Evolutionary conservation across 2,797 vertebrate genomes (phyloP).

Genomic region (Coregonus sp.): DNA sequence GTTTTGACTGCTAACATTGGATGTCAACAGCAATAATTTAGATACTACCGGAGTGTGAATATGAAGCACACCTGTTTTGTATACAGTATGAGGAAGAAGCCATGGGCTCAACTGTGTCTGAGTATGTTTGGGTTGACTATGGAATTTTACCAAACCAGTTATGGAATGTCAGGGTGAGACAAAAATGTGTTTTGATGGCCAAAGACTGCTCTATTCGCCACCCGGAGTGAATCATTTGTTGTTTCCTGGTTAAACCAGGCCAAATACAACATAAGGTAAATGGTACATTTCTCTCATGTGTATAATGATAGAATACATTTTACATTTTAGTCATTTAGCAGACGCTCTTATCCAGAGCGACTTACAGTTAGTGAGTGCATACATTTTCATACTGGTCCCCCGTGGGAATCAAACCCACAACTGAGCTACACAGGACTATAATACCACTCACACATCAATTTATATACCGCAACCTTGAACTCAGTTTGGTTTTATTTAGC

Average conservation of each 20-base stretch:
- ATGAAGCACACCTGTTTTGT: not conserved
- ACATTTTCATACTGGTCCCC: too few species aligned
- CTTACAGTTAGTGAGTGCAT: too few species aligned
- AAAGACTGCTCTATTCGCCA: too few species aligned
- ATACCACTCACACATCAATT: not conserved
- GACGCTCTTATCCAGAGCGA: too few species aligned
- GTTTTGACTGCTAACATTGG: not conserved
- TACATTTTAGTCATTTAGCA: too few species aligned
- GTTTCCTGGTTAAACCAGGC: too few species aligned
- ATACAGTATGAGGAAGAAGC: not conserved
- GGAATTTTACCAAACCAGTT: not conserved
- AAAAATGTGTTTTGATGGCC: too few species aligned
- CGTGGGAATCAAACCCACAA: too few species aligned
- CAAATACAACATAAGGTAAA: not conserved
- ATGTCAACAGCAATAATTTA: not conserved
- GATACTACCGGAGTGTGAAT: not conserved
- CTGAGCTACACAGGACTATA: too few species aligned
- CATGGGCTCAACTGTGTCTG: not conserved
- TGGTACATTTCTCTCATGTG: not conserved
- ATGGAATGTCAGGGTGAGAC: not conserved
- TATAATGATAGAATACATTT: not conserved
- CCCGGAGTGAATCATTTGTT: too few species aligned
- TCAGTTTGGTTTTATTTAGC: slow-evolving; percentile 3
- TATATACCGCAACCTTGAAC: not conserved
- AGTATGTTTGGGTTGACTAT: not conserved